Evolutionary conservation across 2,888 invertebrate species (phyloP), one percentile per base, ranked within the genome.

Genomic region (Eristalinus sepulchralis): DNA sequence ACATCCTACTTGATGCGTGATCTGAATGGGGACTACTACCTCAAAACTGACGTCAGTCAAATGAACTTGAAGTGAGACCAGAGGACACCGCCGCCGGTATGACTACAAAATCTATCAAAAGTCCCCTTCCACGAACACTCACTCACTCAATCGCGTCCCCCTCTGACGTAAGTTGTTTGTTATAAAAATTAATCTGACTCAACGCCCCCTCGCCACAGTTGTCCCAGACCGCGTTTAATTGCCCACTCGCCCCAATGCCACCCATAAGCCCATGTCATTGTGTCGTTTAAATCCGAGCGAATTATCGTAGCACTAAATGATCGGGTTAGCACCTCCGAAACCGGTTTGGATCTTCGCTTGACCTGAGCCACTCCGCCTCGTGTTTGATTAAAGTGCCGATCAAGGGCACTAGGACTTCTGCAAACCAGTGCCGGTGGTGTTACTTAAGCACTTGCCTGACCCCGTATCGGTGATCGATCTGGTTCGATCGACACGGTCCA

Each of bases 371-470:
- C n/a, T 20, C 34, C n/a, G 22, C 22, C 24, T 9, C 22, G 0
- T 33, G 53, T 73, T 53, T 17, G 31, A 53, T 24, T n/a, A 3
- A 55, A 8, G 24, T 47, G 24, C 24, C 17, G 4, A 13, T 33
- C 9, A 2, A 62, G 8, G 8, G 17, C 17, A 47, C 8, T 17
- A 17, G 47, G 47, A 17, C 4, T 47, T 8, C 17, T 67, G 60
- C 60, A 20, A 13, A 17, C 67, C 60, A 17, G 67, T 78, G 78
- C 55, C 62, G 53, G 24, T 27, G 33, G 60, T 62, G 5, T 22
- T 17, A 39, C 57, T 55, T 22, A 17, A 17, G 11, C 22, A 77
- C 79, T 83, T 66, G 78, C 20, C 78, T 83, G 78, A 83, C 78
- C 83, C 83, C 60, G 5, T 17, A 17, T 47, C 47, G 17, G 17